phyloP scores from a whole-genome alignment of 1,140 invertebrate genomes.

The Gryon sp. region DNA sequence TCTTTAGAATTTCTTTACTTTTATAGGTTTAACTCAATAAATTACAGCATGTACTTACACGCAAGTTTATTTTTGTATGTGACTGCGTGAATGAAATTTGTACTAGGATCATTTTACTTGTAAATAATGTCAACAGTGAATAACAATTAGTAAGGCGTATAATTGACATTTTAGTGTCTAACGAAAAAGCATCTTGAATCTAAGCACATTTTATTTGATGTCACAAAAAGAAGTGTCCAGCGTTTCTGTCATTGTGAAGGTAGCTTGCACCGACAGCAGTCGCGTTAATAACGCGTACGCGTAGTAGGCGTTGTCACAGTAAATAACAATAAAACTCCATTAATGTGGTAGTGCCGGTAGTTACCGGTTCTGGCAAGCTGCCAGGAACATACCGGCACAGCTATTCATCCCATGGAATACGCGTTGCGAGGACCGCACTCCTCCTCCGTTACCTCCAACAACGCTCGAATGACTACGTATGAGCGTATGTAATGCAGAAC shows the following conservation, averaged over 20 bases:
- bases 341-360: constrained; percentile 76
- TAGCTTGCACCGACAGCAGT: constrained; percentile 62
- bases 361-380: constrained; percentile 73
- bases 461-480: constrained; percentile 68
- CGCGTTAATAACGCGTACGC: constrained; percentile 69
- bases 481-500: constrained; percentile 71
- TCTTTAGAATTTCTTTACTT: no score
- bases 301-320: constrained; percentile 70
- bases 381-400: constrained; percentile 73
- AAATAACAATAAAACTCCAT: constrained; percentile 80
- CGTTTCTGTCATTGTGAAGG: constrained; percentile 61
- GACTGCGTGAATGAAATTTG: no score
- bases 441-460: constrained; percentile 54
- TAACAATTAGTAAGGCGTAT: not conserved
- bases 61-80: no score
- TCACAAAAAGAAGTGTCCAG: constrained; percentile 55
- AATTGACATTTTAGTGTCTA: constrained; percentile 23
- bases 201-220: constrained; percentile 52
- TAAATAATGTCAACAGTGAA: not conserved
- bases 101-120: no score
- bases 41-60: no score
- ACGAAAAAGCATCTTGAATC: constrained; percentile 41
- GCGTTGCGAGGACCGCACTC: constrained; percentile 54
- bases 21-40: no score
- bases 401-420: constrained; percentile 72